Conservation (phyloP, 2,113 vertebrate species). For the Rissa tridactyla region DNA sequence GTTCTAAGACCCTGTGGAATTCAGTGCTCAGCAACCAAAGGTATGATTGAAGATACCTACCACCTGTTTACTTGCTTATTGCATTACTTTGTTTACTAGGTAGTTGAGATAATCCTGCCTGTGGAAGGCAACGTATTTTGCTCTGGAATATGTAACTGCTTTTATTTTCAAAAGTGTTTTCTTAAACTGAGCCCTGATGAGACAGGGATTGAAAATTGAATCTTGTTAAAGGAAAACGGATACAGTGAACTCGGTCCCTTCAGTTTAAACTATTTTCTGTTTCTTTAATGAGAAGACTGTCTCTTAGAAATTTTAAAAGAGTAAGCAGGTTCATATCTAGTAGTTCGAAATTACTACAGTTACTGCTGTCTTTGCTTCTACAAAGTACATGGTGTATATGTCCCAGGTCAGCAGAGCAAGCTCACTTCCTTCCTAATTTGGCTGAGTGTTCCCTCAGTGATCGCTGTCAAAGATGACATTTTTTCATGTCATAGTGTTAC, state of each 20-base stretch:
- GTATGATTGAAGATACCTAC: neutral
- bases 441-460: neutral
- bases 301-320: neutral
- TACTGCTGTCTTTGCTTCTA: neutral
- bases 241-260: neutral
- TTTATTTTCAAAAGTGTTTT: neutral
- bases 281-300: neutral
- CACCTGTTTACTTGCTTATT: neutral
- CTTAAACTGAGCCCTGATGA: neutral
- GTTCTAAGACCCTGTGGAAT: neutral
- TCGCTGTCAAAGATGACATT: neutral
- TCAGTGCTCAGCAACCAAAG: neutral
- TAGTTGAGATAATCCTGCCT: neutral
- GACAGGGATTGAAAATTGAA: neutral
- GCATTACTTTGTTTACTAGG: neutral
- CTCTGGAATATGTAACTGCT: neutral
- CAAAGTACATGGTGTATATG: fast-evolving
- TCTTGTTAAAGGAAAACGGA: neutral
- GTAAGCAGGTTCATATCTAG: neutral
- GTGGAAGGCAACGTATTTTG: neutral
- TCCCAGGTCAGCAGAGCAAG: neutral
- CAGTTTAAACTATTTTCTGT: neutral
- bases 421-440: neutral
- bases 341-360: neutral
- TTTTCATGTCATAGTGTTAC: too few relatives aligned